Percentiles rank a stretch among this genome's conserved stretches.
These are phyloP conservation scores for Cololabis saira DNA, from an alignment of 2,113 vertebrate species.

Conservation along the genomic window DNA sequence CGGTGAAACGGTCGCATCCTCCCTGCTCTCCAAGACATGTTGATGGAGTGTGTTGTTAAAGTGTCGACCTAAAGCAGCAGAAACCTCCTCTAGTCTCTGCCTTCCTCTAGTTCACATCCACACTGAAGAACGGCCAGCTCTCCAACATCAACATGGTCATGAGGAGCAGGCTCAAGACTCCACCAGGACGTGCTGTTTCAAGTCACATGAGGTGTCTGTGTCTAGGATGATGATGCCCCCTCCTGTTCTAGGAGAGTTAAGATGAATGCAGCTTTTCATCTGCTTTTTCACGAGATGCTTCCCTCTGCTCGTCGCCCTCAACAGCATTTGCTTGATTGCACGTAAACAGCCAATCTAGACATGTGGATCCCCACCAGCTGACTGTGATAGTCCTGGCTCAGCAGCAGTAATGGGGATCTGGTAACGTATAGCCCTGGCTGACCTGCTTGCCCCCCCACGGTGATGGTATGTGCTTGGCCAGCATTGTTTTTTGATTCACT, in stretches of 20 bases:
- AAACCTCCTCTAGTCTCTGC: too few species aligned
- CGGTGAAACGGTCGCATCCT: conserved; percentile 44
- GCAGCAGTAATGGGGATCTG: conserved; percentile 10
- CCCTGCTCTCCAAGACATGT: conserved; percentile 63
- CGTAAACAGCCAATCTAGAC: conserved; percentile 7
- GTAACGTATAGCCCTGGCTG: conserved; percentile 16
- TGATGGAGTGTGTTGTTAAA: conserved; percentile 36
- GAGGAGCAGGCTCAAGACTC: too few species aligned
- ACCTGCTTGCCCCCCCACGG: background rate
- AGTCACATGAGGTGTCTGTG: conserved; percentile 52
- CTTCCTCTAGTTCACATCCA: too few species aligned
- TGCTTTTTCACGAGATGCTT: conserved; percentile 46
- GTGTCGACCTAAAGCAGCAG: too few species aligned
- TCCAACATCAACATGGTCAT: too few species aligned
- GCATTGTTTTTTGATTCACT: conserved; percentile 26
- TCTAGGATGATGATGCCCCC: conserved; percentile 30
- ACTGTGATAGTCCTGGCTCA: background rate
- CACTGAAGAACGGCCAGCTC: too few species aligned
- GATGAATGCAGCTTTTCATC: conserved; percentile 38
- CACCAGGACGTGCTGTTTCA: background rate
- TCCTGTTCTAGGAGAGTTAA: conserved; percentile 7
- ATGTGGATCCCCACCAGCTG: background rate
- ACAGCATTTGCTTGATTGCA: conserved; percentile 15
- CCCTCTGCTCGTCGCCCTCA: conserved; percentile 36
- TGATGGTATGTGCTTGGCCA: conserved; percentile 27